Percentiles rank a stretch among this genome's conserved stretches.
These are phyloP conservation scores for Micromys minutus DNA, from an alignment of 2,113 vertebrate species.

Conservation along the genomic window DNA sequence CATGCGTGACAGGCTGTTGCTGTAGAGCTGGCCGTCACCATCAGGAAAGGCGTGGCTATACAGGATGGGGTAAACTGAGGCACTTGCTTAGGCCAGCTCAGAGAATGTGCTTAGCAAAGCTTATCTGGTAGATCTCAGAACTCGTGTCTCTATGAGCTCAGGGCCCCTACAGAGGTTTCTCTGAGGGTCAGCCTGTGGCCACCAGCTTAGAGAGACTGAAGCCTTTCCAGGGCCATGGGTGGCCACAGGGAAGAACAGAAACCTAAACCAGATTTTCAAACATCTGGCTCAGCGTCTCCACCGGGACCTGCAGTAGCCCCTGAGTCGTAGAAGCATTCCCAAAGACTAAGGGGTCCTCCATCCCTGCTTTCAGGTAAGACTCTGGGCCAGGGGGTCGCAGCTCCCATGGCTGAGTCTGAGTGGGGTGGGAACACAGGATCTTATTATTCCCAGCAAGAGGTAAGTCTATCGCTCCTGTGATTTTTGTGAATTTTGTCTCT, in stretches of 20 bases:
- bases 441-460: not conserved
- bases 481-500: not conserved
- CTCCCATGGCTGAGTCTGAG: not conserved
- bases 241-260: not conserved
- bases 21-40: not conserved
- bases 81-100: not conserved
- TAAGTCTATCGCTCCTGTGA: not conserved
- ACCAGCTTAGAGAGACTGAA: not conserved
- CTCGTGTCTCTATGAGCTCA: not conserved
- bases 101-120: not conserved
- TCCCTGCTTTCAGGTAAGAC: not conserved
- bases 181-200: not conserved
- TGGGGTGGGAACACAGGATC: too few relatives aligned
- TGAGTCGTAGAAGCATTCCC: not conserved
- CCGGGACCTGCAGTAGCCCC: not conserved
- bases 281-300: not conserved
- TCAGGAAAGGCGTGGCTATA: not conserved
- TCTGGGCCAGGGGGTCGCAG: not conserved
- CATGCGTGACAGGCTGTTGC: not conserved
- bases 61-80: not conserved
- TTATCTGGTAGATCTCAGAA: not conserved
- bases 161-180: accelerated
- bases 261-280: not conserved
- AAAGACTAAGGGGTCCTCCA: accelerated
- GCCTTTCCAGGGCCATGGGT: not conserved